A percentile compares a stretch with the other conserved stretches of the same genome.
These are phyloP conservation scores for Silurus aristotelis DNA, from an alignment of 2,797 vertebrate species.

Conservation along the genomic window DNA sequence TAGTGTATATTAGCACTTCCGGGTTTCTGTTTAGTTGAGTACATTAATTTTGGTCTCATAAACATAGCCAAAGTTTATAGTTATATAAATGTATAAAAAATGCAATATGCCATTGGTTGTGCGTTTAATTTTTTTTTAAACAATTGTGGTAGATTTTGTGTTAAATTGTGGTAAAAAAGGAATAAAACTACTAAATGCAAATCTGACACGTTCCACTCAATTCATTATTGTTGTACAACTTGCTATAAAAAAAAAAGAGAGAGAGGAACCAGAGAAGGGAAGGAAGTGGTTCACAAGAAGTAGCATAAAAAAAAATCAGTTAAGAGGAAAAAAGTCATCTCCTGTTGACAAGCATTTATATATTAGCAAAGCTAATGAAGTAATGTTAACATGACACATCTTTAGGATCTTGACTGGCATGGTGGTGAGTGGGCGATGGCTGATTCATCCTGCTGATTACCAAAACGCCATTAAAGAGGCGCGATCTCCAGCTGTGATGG, in stretches of 20 bases:
- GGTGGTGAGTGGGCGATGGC: constrained; percentile 59
- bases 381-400: constrained; percentile 58
- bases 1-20: neutral
- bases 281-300: neutral
- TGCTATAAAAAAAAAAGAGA: neutral
- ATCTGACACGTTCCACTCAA: neutral
- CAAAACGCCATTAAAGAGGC: constrained; percentile 53
- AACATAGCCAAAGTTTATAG: neutral
- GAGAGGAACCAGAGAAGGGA: neutral
- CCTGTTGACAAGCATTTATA: constrained; percentile 50
- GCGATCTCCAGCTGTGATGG: constrained; percentile 44
- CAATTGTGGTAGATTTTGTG: too few species aligned
- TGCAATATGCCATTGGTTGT: neutral
- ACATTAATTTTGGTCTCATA: neutral
- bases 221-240: neutral
- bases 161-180: neutral
- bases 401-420: constrained; percentile 52
- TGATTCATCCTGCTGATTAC: constrained; percentile 57
- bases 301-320: constrained; percentile 7
- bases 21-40: too few species aligned
- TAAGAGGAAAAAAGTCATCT: constrained; percentile 9
- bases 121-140: too few species aligned
- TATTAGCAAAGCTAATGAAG: constrained; percentile 58
- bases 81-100: neutral
- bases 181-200: neutral